Evolutionary conservation across 2,888 invertebrate genomes (phyloP).

Genomic region (Agriotes lineatus): DNA sequence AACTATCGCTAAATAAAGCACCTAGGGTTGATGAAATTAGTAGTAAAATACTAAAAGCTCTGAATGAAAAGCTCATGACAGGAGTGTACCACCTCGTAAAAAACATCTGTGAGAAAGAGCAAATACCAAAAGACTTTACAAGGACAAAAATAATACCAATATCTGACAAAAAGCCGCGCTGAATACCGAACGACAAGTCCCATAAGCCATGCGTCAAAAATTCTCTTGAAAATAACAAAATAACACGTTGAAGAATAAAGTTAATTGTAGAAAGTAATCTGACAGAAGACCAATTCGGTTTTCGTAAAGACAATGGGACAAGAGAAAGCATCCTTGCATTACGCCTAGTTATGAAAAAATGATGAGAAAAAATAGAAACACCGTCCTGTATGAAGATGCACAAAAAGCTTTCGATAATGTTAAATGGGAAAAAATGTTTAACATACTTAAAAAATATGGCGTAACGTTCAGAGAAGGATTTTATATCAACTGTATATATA

Average conservation of each 20-base stretch:
- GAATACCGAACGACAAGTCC: background rate
- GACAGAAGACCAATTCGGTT: too few species aligned
- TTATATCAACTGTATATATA: too few species aligned
- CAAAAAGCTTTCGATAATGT: too few species aligned
- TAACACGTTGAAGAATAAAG: background rate
- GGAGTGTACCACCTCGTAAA: background rate
- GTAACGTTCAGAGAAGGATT: too few species aligned
- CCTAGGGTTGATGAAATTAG: background rate
- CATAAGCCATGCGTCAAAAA: background rate
- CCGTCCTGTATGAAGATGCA: too few species aligned
- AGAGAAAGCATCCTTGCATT: too few species aligned
- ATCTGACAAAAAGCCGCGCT: background rate
- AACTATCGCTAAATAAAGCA: background rate
- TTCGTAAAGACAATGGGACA: too few species aligned
- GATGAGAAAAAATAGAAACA: too few species aligned
- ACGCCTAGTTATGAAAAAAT: too few species aligned
- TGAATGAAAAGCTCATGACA: background rate
- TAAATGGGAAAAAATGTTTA: too few species aligned
- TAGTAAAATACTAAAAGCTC: background rate
- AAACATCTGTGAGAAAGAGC: background rate
- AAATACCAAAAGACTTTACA: background rate
- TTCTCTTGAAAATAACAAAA: background rate
- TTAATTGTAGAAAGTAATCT: too few species aligned
- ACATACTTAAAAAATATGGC: too few species aligned
- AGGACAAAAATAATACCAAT: background rate